A percentile compares a stretch with the other conserved stretches of the same genome.
phyloP scores from a whole-genome alignment of 2,888 invertebrate species.

The Lithosia quadra region DNA sequence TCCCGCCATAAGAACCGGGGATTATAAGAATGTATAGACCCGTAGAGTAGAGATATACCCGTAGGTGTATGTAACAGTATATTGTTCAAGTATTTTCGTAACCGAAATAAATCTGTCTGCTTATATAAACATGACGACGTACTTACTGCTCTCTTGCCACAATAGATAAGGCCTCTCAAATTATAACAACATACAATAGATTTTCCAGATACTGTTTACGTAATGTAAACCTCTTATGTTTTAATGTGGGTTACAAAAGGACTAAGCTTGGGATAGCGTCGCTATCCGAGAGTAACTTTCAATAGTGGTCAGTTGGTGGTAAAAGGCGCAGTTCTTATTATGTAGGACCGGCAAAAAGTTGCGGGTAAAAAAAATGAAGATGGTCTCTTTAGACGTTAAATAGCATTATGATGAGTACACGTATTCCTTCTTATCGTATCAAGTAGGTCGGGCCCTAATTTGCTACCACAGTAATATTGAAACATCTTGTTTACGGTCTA shows the following conservation, averaged over 20 bases:
- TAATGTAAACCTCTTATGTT: neutral
- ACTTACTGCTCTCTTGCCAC: neutral
- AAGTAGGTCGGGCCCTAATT: neutral
- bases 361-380: neutral
- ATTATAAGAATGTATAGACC: too few species aligned
- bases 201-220: neutral
- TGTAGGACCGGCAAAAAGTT: neutral
- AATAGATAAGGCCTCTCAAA: neutral
- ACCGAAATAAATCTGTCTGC: neutral
- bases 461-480: neutral
- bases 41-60: too few species aligned
- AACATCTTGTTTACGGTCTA: neutral
- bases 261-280: neutral
- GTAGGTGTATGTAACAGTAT: neutral
- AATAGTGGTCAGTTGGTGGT: neutral
- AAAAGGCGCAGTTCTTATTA: neutral
- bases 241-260: neutral
- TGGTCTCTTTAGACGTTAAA: too few species aligned
- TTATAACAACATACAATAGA: neutral
- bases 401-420: too few species aligned
- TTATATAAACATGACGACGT: neutral
- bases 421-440: too few species aligned
- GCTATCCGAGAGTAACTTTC: neutral
- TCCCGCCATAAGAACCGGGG: too few species aligned
- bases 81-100: neutral